phyloP scores from a whole-genome alignment of 2,888 invertebrate species.

The Hylaea fasciaria region DNA sequence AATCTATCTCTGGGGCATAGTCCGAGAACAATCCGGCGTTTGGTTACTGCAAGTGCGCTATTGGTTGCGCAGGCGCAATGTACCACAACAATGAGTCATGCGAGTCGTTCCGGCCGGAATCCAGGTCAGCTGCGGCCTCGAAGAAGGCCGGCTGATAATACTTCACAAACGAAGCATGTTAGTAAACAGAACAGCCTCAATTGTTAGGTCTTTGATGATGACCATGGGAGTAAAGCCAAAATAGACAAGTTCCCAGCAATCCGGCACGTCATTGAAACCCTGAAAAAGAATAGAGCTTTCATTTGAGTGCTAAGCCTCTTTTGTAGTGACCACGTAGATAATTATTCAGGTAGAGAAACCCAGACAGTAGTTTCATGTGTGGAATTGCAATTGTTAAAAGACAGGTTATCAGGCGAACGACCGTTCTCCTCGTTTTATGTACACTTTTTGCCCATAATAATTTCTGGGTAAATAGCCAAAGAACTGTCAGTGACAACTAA shows the following conservation, averaged over 20 bases:
- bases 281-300: no score
- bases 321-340: no score
- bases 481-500: neutral
- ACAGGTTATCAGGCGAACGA: no score
- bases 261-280: neutral
- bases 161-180: conserved; percentile 4
- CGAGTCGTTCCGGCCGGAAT: conserved; percentile 58
- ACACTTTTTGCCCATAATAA: no score
- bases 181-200: conserved; percentile 33
- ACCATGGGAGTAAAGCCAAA: neutral
- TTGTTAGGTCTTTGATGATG: conserved; percentile 9
- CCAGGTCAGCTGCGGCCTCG: conserved; percentile 75
- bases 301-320: no score
- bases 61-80: conserved; percentile 44
- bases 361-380: no score
- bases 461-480: no score
- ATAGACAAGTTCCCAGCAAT: neutral
- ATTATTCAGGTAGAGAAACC: no score
- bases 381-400: no score
- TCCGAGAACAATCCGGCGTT: conserved; percentile 9
- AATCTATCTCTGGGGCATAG: neutral
- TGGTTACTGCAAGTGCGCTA: conserved; percentile 25
- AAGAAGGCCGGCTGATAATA: conserved; percentile 62
- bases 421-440: no score
- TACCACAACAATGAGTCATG: conserved; percentile 72